Base-by-base conservation (phyloP, 2,888 invertebrate species). In the Drosophila niveifrons region DNA sequence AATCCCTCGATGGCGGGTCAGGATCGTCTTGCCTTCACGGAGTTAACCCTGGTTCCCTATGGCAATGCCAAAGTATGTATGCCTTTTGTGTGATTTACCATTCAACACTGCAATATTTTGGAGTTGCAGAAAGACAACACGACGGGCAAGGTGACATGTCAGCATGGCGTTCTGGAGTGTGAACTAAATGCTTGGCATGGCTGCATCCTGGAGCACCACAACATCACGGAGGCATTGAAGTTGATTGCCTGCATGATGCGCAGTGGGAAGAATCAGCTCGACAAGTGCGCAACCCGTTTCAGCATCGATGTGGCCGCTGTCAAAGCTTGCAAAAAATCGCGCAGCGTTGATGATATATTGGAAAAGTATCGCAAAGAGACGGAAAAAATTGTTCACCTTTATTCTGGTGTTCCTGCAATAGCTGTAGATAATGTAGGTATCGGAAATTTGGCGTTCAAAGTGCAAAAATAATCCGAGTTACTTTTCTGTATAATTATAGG, bases 151-250 rank as follows among this genome's bases (percentile, higher is more conserved):
- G 66, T 92, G 1, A 57, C 23, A 0, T 92, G 92, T 39, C 92
- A 92, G 65, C 92, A 92, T 64, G 92, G 92, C 0, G 48, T 11
- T 2, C 31, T 34, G 0, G 92, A 92, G 63, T 92, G 92, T 63
- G 87, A 91, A 28, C 57, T 90, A 15, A 92, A 92, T 82, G 91
- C 92, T 3, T 72, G 90, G 59, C 92, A 92, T 66, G 92, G 80
- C 15, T 92, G 92, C 63, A 89, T 92, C 15, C 82, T 92, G 55
- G 92, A 92, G 61, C 82, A 91, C 46, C 84, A 88, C 46, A 72
- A 73, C 9, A 67, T 82, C 6, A 44, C 44, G 2, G 76, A 81
- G 1, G 80, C 91, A 18, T 57, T 91, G 17, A 76, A 88, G 53
- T 71, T 92, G 52, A 89, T 92, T 17, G 72, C 81, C 55, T 92